These are phyloP conservation scores for Lagenorhynchus albirostris DNA, from an alignment of 2,113 vertebrate species.

Conservation along the genomic window DNA sequence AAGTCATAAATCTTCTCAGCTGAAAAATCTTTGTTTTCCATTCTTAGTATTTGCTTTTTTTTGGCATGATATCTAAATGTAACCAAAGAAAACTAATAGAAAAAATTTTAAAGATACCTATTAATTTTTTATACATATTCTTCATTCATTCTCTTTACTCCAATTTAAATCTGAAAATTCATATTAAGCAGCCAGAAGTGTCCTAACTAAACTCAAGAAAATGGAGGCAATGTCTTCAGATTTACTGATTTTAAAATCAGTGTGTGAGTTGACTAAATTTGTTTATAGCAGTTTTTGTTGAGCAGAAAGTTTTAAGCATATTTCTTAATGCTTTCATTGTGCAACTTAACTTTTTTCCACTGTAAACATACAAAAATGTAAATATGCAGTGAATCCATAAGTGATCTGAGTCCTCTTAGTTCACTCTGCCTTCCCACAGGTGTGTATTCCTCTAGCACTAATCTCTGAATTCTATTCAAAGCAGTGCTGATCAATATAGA, in stretches of 20 bases:
- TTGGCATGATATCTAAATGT: neutral
- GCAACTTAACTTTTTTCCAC: neutral
- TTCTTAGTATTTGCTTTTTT: neutral
- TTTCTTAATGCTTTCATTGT: neutral
- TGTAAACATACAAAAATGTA: neutral
- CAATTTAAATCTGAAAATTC: neutral
- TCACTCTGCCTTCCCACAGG: neutral
- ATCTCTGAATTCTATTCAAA: constrained; percentile 7
- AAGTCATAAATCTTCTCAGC: neutral
- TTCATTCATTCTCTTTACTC: neutral
- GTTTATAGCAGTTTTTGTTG: neutral
- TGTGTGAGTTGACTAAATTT: neutral
- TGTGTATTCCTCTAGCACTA: neutral
- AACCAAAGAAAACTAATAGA: neutral
- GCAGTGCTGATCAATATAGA: neutral
- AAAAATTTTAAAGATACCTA: neutral
- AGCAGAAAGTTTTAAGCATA: neutral
- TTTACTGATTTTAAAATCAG: constrained; percentile 19
- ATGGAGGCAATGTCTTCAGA: neutral
- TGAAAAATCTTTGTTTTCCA: neutral
- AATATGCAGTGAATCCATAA: neutral
- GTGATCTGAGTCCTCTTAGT: neutral
- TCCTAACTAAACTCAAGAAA: neutral
- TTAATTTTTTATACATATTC: neutral
- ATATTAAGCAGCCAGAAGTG: neutral